phyloP scores from a whole-genome alignment of 2,113 vertebrate genomes.

The Rhinichthys klamathensis region DNA sequence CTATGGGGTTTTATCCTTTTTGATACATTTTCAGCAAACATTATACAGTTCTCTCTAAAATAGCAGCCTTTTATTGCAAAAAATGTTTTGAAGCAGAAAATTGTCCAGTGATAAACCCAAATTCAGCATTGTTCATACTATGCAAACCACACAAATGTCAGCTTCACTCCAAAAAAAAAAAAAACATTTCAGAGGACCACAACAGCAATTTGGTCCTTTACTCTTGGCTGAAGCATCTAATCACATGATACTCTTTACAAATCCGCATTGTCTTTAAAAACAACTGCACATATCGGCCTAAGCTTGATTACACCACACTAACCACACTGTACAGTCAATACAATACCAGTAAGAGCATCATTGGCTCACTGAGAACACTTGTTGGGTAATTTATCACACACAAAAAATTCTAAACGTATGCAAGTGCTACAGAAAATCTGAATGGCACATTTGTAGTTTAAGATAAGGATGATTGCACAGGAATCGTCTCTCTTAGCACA shows the following conservation, averaged over 20 bases:
- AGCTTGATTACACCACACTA: conserved; percentile 13
- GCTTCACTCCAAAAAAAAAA: background rate
- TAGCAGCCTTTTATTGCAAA: conserved; percentile 24
- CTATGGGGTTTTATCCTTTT: too few species aligned
- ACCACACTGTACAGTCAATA: background rate
- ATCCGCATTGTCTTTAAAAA: background rate
- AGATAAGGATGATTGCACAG: background rate
- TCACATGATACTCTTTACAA: conserved; percentile 3
- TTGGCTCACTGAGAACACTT: background rate
- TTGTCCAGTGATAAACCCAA: background rate
- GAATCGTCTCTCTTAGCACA: background rate
- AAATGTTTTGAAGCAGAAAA: background rate
- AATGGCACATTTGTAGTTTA: conserved; percentile 2
- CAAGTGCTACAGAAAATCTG: background rate
- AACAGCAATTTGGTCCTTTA: background rate
- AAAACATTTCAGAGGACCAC: background rate
- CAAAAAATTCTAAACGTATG: background rate
- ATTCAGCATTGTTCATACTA: background rate
- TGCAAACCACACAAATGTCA: background rate
- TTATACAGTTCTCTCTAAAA: conserved; percentile 17
- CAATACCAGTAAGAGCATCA: conserved; percentile 20
- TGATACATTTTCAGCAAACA: background rate
- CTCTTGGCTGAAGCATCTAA: background rate
- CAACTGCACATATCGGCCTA: conserved; percentile 14
- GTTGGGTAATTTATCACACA: background rate